Conservation (phyloP, 2,113 vertebrate genomes). For the Melanostigma gelatinosum region DNA sequence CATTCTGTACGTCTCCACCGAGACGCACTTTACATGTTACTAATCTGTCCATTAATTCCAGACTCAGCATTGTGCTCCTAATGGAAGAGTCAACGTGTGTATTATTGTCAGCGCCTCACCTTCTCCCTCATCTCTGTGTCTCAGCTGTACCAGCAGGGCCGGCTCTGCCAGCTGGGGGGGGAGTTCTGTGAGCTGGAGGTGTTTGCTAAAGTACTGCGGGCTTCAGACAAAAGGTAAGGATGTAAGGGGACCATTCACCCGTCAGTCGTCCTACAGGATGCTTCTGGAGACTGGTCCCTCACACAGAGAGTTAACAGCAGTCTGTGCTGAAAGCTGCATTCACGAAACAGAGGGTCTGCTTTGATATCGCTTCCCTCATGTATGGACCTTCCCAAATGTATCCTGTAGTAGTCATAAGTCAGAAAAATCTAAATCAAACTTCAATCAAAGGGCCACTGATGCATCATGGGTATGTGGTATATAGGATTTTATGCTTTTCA, state of each 20-base stretch:
- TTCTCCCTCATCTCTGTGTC: constrained; percentile 45
- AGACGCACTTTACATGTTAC: no score
- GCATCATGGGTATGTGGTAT: background rate
- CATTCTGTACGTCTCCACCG: background rate
- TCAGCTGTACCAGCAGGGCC: constrained; percentile 98
- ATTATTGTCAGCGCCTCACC: background rate
- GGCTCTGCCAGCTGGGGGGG: constrained; percentile 97
- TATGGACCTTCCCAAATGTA: background rate
- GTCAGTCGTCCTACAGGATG: background rate
- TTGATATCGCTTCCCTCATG: background rate
- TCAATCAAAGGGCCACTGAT: constrained; percentile 2
- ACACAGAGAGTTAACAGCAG: background rate
- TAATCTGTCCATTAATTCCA: background rate
- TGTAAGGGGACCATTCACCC: background rate
- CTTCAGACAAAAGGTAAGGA: constrained; percentile 96
- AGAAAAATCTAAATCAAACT: background rate
- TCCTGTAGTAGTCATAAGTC: background rate
- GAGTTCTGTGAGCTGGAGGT: constrained; percentile 99
- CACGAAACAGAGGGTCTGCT: background rate
- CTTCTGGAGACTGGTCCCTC: background rate
- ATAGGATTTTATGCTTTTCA: background rate
- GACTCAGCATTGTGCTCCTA: background rate
- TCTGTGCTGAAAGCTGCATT: background rate
- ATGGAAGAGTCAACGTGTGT: constrained; percentile 1
- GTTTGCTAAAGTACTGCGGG: constrained; percentile 97